These are phyloP conservation scores for Halichondria panicea DNA, from an alignment of 37 sponge, comb jelly and placozoan species.

Conservation along the genomic window DNA sequence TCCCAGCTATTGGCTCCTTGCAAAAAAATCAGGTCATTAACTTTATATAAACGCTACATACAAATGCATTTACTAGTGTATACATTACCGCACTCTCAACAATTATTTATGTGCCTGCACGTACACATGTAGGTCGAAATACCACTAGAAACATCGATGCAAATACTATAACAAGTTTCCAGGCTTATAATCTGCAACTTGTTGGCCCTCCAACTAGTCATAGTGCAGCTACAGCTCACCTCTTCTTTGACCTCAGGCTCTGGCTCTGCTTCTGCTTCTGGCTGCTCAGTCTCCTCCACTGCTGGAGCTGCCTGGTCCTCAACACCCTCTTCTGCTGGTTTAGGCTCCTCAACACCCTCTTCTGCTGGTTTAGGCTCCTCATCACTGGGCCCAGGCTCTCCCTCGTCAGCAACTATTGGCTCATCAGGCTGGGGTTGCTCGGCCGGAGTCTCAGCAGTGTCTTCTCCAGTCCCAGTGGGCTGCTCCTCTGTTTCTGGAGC, in stretches of 20 bases:
- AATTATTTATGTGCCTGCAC: no score
- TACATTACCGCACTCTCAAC: no score
- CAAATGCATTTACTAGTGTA: no score
- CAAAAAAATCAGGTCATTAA: neutral
- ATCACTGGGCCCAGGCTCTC: neutral
- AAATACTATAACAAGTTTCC: no score
- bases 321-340: neutral
- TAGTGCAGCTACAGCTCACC: no score
- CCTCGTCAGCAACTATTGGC: neutral
- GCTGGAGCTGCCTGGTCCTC: neutral
- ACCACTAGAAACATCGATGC: no score
- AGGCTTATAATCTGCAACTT: no score
- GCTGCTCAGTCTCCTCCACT: neutral
- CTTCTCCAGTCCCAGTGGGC: neutral
- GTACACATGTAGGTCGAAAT: no score
- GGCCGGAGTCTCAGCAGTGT: neutral
- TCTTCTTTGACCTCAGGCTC: neutral
- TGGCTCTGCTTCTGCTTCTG: neutral
- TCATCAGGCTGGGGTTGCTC: neutral
- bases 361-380: neutral
- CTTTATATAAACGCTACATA: neutral
- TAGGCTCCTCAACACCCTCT: neutral
- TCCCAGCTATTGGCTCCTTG: neutral
- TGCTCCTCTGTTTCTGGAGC: slow-evolving; percentile 1
- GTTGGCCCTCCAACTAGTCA: no score